Evolutionary conservation across 2,113 vertebrate species (phyloP), one percentile per base, ranked within the genome.

Genomic region (Seriola dumerili): DNA sequence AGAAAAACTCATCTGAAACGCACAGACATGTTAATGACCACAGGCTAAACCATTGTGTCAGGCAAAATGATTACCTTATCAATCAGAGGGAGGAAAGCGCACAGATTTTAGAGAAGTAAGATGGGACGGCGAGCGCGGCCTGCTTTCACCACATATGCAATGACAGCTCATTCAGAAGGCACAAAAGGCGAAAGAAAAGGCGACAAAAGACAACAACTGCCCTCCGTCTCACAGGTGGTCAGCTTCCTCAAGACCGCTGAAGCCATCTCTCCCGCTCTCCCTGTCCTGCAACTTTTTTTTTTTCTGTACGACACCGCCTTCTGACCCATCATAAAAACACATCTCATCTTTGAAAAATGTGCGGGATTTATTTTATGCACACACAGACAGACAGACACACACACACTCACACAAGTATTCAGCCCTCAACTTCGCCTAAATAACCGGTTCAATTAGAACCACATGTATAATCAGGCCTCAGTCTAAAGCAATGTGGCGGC

Each of bases 371-470:
- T 91, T 89, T 85, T 42, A 29, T 25, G 68, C 75, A 74, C 88
- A 87, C 29, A 23, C 77, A 71, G 63, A 80, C 84, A 72, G 11
- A 50, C 4, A n/a, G 0, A 46, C 64, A 78, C 52, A 74, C 61
- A 83, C 82, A 88, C 57, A 81, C 80, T 59, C 75, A 76, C 66
- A 79, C 63, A 81, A 75, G 83, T 57, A 76, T 78, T 84, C 87
- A 74, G 87, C 81, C 87, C 84, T 80, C 78, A 76, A 54, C 74
- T 84, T 94, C 76, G 85, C 62, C 93, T 52, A 82, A 94, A 95
- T 94, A 96, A 91, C 94, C 92, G 86, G 89, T 91, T 93, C 92
- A 95, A 95, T 95, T 95, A 95, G 95, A 96, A 94, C 91, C 95
- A 96, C 85, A 95, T 96, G 95, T 93, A 93, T 90, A 95, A 94